phyloP scores from a whole-genome alignment of 1,140 invertebrate genomes.

The Paraescarpia echinospica region DNA sequence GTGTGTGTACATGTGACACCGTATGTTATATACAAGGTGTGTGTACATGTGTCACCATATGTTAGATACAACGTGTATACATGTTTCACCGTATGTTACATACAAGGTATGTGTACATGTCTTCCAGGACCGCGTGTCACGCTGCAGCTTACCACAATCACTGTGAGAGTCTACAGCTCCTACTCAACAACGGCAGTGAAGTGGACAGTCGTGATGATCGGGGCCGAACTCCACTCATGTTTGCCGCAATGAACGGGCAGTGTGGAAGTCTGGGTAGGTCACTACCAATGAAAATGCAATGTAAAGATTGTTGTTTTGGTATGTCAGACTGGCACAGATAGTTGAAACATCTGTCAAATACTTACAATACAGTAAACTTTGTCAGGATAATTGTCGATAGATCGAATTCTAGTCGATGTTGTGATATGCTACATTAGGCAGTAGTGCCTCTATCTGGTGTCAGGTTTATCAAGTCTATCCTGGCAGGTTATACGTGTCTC shows the following conservation, averaged over 20 bases:
- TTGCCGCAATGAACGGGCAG: slow-evolving; percentile 63
- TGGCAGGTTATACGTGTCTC: neutral
- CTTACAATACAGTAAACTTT: neutral
- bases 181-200: slow-evolving; percentile 62
- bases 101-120: neutral
- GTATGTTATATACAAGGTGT: no score
- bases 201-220: slow-evolving; percentile 61
- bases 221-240: slow-evolving; percentile 52
- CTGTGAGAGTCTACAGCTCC: slow-evolving; percentile 62
- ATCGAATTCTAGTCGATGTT: neutral
- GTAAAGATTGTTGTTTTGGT: neutral
- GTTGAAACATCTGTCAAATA: neutral
- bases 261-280: slow-evolving; percentile 61
- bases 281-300: neutral
- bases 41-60: no score
- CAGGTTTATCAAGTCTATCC: neutral
- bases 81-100: neutral
- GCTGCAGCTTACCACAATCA: slow-evolving; percentile 65
- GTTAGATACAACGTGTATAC: neutral
- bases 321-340: neutral
- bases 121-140: slow-evolving; percentile 63
- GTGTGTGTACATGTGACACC: no score
- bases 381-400: neutral
- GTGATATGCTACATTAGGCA: neutral
- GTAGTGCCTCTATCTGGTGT: slow-evolving; percentile 16